Conservation (phyloP, 2,888 invertebrate species). For the Sipha maydis region DNA sequence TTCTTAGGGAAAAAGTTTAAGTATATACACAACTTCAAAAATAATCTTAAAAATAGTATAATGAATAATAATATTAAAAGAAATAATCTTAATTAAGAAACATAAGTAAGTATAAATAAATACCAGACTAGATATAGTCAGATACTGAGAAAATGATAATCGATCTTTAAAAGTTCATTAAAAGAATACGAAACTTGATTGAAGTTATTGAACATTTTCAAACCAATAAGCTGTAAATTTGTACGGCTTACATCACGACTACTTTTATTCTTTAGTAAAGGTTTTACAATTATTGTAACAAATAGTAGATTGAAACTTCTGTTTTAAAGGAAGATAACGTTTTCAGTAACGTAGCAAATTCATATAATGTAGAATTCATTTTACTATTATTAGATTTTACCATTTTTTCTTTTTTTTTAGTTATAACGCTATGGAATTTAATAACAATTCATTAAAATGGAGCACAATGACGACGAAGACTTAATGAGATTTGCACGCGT, state of each 20-base stretch:
- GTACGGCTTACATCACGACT: neutral
- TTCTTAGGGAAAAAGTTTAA: neutral
- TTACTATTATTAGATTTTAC: neutral
- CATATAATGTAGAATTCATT: neutral
- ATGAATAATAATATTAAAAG: no score
- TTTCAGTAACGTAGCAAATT: neutral
- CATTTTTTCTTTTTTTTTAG: neutral
- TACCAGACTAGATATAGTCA: neutral
- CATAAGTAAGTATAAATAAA: neutral
- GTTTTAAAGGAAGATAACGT: no score
- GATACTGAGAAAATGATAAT: slow-evolving; percentile 1
- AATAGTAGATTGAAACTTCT: no score
- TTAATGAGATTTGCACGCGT: neutral
- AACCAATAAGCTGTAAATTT: neutral
- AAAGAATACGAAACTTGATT: slow-evolving; percentile 11
- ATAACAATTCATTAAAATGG: neutral
- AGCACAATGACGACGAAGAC: neutral
- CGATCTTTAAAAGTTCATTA: slow-evolving; percentile 15
- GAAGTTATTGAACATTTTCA: neutral
- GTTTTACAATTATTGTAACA: neutral
- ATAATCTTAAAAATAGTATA: neutral
- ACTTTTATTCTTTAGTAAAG: slow-evolving; percentile 4
- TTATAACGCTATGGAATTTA: no score
- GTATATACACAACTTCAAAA: neutral
- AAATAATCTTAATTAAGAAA: neutral